Conservation (phyloP, 2,888 invertebrate genomes). For the Trichogramma evanescens region DNA sequence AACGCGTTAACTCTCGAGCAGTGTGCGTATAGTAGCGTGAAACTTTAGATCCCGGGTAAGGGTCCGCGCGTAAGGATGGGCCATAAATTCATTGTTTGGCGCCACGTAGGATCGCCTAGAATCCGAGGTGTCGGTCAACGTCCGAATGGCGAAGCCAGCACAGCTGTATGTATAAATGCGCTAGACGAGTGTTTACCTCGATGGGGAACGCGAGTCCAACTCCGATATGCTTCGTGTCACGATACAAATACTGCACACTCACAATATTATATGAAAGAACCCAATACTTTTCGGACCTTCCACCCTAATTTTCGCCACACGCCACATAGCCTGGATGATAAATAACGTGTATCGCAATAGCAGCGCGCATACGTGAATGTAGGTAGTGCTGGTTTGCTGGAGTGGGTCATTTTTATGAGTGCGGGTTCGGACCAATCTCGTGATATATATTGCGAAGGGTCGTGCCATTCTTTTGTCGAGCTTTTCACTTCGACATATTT, state of each 20-base stretch:
- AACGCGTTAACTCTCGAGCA: too few species aligned
- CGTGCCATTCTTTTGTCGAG: too few species aligned
- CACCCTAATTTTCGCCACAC: conserved; percentile 19
- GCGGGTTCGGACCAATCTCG: background rate
- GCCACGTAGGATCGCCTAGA: conserved; percentile 12
- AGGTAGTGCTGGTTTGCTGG: background rate
- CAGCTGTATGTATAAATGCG: background rate
- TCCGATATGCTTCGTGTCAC: too few species aligned
- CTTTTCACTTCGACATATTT: too few species aligned
- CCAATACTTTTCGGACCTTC: conserved; percentile 16
- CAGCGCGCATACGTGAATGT: background rate
- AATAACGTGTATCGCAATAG: conserved; percentile 7
- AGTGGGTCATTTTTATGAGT: background rate
- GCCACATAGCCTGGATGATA: conserved; percentile 1
- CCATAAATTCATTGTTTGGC: conserved; percentile 19
- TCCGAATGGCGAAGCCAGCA: too few species aligned
- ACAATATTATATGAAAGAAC: background rate
- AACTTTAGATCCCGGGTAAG: too few species aligned
- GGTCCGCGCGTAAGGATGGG: too few species aligned
- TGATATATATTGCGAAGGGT: too few species aligned
- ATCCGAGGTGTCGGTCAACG: conserved; percentile 15
- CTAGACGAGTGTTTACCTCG: conserved; percentile 14
- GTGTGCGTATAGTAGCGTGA: too few species aligned
- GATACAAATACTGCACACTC: too few species aligned
- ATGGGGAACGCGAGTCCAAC: too few species aligned